Evolutionary conservation across 2,113 vertebrate species (phyloP).

Genomic region (Cromileptes altivelis): DNA sequence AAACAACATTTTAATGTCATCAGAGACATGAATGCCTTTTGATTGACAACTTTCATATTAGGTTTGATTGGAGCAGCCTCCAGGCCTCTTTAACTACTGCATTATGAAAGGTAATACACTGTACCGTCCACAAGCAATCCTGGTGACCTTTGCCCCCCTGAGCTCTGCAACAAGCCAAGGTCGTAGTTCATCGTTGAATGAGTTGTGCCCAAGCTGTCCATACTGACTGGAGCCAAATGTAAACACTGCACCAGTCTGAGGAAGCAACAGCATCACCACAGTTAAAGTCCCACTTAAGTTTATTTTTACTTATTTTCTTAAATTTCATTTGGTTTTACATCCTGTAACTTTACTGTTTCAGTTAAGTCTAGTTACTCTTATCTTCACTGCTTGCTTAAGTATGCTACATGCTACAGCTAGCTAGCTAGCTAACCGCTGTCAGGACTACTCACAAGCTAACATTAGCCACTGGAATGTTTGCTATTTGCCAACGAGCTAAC

Average conservation of each 20-base stretch:
- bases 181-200: conserved; percentile 89
- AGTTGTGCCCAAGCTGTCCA: conserved; percentile 94
- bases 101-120: not conserved
- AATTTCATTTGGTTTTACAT: no score
- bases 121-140: conserved; percentile 93
- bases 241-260: conserved; percentile 91
- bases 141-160: conserved; percentile 88
- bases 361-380: no score
- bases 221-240: conserved; percentile 93
- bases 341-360: no score
- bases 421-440: no score
- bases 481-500: no score
- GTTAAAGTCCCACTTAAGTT: no score
- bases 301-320: no score
- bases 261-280: no score
- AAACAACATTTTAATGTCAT: not conserved
- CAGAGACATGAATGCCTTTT: not conserved
- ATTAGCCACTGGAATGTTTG: no score
- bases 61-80: not conserved
- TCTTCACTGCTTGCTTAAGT: no score
- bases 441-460: no score
- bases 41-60: not conserved
- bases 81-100: not conserved
- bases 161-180: conserved; percentile 91
- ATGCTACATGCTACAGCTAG: no score